phyloP scores from a whole-genome alignment of 2,797 vertebrate genomes.

The Limnodromus scolopaceus region DNA sequence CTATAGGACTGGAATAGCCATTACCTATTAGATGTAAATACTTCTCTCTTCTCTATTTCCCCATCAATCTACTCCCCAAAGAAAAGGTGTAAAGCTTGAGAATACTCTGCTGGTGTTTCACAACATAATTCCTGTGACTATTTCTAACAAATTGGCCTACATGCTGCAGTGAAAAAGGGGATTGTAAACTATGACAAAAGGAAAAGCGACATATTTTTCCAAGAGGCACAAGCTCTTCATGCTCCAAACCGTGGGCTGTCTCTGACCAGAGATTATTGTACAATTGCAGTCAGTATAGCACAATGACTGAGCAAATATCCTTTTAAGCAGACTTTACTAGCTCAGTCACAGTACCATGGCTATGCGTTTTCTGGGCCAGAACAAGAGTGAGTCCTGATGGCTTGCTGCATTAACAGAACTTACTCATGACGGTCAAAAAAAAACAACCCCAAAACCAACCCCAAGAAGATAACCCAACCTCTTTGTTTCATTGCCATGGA shows the following conservation, averaged over 20 bases:
- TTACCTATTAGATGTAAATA: neutral
- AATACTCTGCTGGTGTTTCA: neutral
- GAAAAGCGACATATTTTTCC: neutral
- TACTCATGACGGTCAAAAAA: neutral
- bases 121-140: neutral
- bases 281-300: neutral
- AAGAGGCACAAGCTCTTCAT: neutral
- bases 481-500: neutral
- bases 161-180: neutral
- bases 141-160: neutral
- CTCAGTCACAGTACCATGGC: neutral
- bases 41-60: neutral
- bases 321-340: neutral
- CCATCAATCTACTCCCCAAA: neutral
- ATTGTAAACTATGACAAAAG: neutral
- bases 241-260: neutral
- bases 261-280: neutral
- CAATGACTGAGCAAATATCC: neutral
- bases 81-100: neutral
- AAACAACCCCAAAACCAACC: rapidly evolving
- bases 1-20: neutral
- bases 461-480: neutral
- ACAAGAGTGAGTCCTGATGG: neutral
- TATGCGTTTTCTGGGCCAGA: neutral
- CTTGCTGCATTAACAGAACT: neutral